Evolutionary conservation across 2,113 vertebrate species (phyloP), one percentile per base, ranked within the genome.

Genomic region (Tenrec ecaudatus): DNA sequence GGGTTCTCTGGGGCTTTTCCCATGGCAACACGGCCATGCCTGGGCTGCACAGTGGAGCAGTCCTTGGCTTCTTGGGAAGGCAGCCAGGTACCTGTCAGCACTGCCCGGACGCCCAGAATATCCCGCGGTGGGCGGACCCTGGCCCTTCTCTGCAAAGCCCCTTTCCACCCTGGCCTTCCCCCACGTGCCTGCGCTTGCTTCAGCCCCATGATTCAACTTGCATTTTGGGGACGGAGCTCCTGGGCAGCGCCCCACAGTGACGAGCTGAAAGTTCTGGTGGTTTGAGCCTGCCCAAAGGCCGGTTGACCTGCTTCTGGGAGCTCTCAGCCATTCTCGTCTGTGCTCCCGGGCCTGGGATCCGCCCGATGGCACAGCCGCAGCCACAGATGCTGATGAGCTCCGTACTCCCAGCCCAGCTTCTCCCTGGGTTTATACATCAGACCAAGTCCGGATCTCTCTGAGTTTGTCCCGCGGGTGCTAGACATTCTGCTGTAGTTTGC

Each of bases 71-170:
- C 82, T 62, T 27, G 71, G 71, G 33, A 81, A 15, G 11, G 33
- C 2, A 0, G 5, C 57, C 12, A 0, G 17, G 15, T 25, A 29
- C 69, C 68, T 14, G 8, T 85, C 33, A 4, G 77, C 29, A 14
- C 31, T 19, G 0, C 47, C 9, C 5, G 25, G 58, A 31, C 23
- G 77, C 33, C 94, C 71, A 6, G 6, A 1, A 88, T 73, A 53
- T 2, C 1, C 1, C 0, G 4, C 38, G 78, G 33, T 0, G 10
- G 62, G 77, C 20, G 31, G 9, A 8, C 25, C 22, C 38, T 58
- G 60, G 11, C 58, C 29, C 6, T 64, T 3, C 4, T 66, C 23
- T 66, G 60, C 10, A 2, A 62, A 62, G 60, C 17, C 22, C 60
- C 16, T 4, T 62, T 62, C 60, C 60, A 62, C 17, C 27, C 36